phyloP scores from a whole-genome alignment of 2,888 invertebrate species.

The Dromius quadrimaculatus region DNA sequence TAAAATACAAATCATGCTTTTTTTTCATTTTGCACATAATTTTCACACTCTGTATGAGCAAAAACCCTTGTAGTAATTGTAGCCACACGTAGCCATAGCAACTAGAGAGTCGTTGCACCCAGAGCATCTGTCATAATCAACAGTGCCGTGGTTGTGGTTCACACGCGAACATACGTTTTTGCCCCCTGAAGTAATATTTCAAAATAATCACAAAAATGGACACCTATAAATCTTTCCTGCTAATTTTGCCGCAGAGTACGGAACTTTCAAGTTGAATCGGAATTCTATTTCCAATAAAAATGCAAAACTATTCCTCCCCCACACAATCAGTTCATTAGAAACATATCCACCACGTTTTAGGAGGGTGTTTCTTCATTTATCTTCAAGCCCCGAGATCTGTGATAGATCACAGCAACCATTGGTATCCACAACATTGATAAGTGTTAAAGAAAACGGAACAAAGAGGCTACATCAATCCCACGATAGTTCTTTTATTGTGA shows the following conservation, averaged over 20 bases:
- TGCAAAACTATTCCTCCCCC: slow-evolving; percentile 1
- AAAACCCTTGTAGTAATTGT: slow-evolving; percentile 31
- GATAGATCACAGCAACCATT: too few relatives aligned
- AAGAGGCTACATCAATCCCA: too few relatives aligned
- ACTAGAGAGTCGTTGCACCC: slow-evolving; percentile 43
- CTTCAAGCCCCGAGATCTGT: too few relatives aligned
- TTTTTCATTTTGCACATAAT: slow-evolving; percentile 22
- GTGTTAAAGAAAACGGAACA: too few relatives aligned
- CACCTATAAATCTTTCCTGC: slow-evolving; percentile 11
- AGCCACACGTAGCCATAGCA: slow-evolving; percentile 41
- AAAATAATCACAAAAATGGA: slow-evolving; percentile 35
- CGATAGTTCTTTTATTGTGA: too few relatives aligned
- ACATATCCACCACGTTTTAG: slow-evolving; percentile 10
- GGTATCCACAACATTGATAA: too few relatives aligned
- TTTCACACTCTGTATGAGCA: slow-evolving; percentile 18
- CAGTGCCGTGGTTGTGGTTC: slow-evolving; percentile 34
- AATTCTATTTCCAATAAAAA: too few relatives aligned
- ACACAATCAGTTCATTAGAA: slow-evolving; percentile 27
- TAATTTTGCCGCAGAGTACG: slow-evolving; percentile 20
- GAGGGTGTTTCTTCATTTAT: slow-evolving; percentile 27
- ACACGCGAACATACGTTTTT: slow-evolving; percentile 27
- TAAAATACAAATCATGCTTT: too few relatives aligned
- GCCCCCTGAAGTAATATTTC: slow-evolving; percentile 27
- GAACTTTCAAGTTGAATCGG: too few relatives aligned
- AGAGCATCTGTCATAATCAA: slow-evolving; percentile 48